A percentile compares a stretch with the other conserved stretches of the same genome.
Evolutionary conservation across 1,140 invertebrate genomes (phyloP).

Genomic region (Drusus annulatus): DNA sequence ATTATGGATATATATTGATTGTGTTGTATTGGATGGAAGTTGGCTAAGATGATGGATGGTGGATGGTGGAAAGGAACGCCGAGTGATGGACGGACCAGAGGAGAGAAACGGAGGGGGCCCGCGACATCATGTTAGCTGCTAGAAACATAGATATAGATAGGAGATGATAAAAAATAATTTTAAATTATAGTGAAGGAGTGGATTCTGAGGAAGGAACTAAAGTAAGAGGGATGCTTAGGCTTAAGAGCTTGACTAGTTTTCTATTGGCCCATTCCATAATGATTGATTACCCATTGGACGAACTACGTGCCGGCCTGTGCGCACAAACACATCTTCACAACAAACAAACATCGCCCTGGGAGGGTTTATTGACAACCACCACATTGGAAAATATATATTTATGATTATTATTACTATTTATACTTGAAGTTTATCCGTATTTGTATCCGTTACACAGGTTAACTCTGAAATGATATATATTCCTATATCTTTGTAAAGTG

Average conservation of each 20-base stretch:
- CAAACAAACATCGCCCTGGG: too few relatives aligned
- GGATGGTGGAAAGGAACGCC: too few relatives aligned
- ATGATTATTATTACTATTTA: conserved; percentile 46
- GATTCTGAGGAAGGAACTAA: conserved; percentile 16
- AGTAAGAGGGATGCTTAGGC: conserved; percentile 43
- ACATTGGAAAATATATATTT: conserved; percentile 40
- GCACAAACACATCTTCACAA: conserved; percentile 7
- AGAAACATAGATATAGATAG: conserved; percentile 54
- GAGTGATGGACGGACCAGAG: background rate
- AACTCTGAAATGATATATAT: conserved; percentile 2
- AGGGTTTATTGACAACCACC: background rate
- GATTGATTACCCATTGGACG: conserved; percentile 49
- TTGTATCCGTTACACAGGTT: conserved; percentile 27
- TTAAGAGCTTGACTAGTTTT: conserved; percentile 59
- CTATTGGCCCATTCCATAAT: conserved; percentile 58
- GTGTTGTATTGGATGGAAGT: background rate
- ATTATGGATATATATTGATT: conserved; percentile 8
- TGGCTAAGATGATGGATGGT: too few relatives aligned
- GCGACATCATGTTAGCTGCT: conserved; percentile 44
- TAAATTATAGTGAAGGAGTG: conserved; percentile 56
- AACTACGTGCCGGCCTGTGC: conserved; percentile 13
- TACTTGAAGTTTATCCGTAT: conserved; percentile 39
- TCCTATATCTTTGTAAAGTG: conserved; percentile 53
- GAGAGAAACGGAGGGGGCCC: background rate
- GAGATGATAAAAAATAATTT: conserved; percentile 56